phyloP scores from a whole-genome alignment of 1,140 invertebrate species.

The Probaryconus sp. region DNA sequence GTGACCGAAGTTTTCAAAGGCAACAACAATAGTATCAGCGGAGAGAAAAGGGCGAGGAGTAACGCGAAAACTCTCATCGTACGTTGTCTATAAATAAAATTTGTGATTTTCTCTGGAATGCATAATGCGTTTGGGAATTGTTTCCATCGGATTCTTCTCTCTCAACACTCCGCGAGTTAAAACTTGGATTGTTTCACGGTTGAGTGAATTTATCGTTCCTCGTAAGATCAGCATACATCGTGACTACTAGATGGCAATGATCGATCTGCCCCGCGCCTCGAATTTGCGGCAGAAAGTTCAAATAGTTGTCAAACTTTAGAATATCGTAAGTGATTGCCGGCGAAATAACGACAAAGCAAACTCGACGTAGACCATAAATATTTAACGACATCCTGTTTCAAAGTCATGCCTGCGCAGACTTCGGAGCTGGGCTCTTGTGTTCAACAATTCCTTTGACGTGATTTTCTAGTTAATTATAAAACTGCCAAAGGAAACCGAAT shows the following conservation, averaged over 20 bases:
- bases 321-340: conserved; percentile 49
- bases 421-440: conserved; percentile 12
- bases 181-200: conserved; percentile 55
- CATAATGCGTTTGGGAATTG: conserved; percentile 28
- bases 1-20: too few relatives aligned
- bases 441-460: conserved; percentile 45
- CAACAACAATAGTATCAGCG: too few relatives aligned
- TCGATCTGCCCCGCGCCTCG: conserved; percentile 33
- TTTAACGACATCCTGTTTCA: conserved; percentile 57
- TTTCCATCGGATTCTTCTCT: conserved; percentile 38
- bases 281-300: conserved; percentile 56
- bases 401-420: conserved; percentile 30
- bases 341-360: conserved; percentile 60
- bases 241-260: conserved; percentile 45
- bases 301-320: conserved; percentile 62
- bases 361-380: conserved; percentile 53
- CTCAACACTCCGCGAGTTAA: conserved; percentile 36
- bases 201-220: conserved; percentile 41
- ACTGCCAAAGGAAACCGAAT: conserved; percentile 26
- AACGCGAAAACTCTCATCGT: too few relatives aligned
- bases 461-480: conserved; percentile 58
- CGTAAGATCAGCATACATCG: conserved; percentile 39
- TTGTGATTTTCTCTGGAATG: conserved; percentile 1
- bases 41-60: too few relatives aligned
- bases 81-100: conserved; percentile 16